Conservation (phyloP, 2,888 invertebrate species). For the Scaptomyza caliginosa region DNA sequence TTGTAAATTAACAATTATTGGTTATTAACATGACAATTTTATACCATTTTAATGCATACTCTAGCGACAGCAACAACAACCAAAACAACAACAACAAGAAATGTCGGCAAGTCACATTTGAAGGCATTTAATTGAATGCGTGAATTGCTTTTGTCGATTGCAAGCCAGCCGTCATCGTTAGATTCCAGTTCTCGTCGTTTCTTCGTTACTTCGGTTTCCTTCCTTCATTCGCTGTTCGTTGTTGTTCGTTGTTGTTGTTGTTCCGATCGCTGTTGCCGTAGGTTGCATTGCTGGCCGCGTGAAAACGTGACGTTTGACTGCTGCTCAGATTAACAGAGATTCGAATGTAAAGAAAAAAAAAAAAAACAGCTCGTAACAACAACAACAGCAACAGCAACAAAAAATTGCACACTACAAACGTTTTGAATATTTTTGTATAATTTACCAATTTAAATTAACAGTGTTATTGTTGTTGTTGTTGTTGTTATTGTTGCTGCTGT, state of each 20-base stretch:
- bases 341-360: slow-evolving; percentile 61
- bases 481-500: slow-evolving; percentile 29
- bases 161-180: slow-evolving; percentile 67
- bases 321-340: slow-evolving; percentile 76
- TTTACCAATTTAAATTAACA: slow-evolving; percentile 83
- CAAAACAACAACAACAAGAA: slow-evolving; percentile 34
- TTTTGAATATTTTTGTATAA: slow-evolving; percentile 82
- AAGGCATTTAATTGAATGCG: slow-evolving; percentile 81
- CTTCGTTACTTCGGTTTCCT: slow-evolving; percentile 13
- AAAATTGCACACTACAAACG: slow-evolving; percentile 48
- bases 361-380: slow-evolving; percentile 34
- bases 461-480: slow-evolving; percentile 55
- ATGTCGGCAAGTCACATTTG: slow-evolving; percentile 76
- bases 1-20: slow-evolving; percentile 83
- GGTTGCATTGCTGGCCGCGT: slow-evolving; percentile 76
- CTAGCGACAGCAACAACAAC: slow-evolving; percentile 41
- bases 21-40: slow-evolving; percentile 82
- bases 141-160: slow-evolving; percentile 79
- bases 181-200: slow-evolving; percentile 53
- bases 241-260: slow-evolving; percentile 28
- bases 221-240: slow-evolving; percentile 3
- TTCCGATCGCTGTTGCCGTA: slow-evolving; percentile 53
- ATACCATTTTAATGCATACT: slow-evolving; percentile 81
- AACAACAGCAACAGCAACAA: slow-evolving; percentile 22
- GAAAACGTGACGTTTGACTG: slow-evolving; percentile 82